Base-by-base conservation (phyloP, 2,797 vertebrate genomes). In the Labeo calbasu region DNA sequence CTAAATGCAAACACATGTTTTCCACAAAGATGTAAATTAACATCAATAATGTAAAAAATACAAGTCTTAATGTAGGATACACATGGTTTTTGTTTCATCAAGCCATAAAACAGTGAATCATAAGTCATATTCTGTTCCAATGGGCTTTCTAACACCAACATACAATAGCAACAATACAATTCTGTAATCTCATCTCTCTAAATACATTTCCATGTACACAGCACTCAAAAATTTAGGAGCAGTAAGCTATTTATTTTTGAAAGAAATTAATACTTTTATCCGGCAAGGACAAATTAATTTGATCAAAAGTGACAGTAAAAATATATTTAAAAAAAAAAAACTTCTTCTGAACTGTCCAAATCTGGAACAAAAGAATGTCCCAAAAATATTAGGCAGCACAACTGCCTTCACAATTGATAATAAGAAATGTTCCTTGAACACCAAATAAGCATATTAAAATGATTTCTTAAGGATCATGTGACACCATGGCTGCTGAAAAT, bases 21-120 rank as follows among this genome's bases (percentile, higher is more conserved):
- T 73, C 25, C 46, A 23, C 25, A 32, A 12, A 21, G 14, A 73
- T 72, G 55, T 73, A 36, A 50, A 63, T 73, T 51, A 36, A 23
- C 57, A 82, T 61, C 23, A 65, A 23, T 28, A 21, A 32, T 50
- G 77, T 19, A 66, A 63, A 78, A 70, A 46, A 65, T 28, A 19
- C 6, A 13, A 51, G 77, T 79, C 46, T 5, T 79, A 36, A 87
- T 86, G 87, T 88, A 89, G 88, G 91, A 87, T 86, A 90, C 91
- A 93, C 86, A 84, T 93, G 92, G 88, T 89, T 92, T 90, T 90
- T 70, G 91, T 94, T 92, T 63, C 55, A 48, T 63, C 70, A 84
- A 86, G 81, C 84, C 88, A 88, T 91, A 85, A 89, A 77, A 28
- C 81, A 80, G 70, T 81, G 73, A 90, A 72, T 82, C 70, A 87